Conservation (phyloP, 2,888 invertebrate genomes). For the Diadegma fenestrale region DNA sequence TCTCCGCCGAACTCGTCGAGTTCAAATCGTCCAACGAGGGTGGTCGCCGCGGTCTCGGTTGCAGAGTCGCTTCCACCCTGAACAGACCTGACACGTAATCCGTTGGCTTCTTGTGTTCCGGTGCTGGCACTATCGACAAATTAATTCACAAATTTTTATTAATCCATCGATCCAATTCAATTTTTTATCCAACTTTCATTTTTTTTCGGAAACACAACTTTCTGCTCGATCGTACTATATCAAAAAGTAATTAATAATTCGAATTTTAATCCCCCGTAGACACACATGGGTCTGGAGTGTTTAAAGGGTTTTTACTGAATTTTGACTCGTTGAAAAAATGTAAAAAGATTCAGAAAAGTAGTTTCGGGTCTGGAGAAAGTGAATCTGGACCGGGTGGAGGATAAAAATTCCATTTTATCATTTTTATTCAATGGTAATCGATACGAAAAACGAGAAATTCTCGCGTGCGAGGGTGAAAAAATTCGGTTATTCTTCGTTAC, state of each 20-base stretch:
- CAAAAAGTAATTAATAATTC: not conserved
- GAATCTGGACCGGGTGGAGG: too few relatives aligned
- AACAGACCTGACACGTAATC: constrained; percentile 90
- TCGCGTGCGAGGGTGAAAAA: not conserved
- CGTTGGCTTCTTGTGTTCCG: constrained; percentile 89
- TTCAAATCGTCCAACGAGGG: constrained; percentile 79
- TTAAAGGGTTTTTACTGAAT: too few relatives aligned
- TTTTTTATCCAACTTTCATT: not conserved
- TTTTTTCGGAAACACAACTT: not conserved
- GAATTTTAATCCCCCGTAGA: too few relatives aligned
- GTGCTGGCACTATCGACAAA: constrained; percentile 86
- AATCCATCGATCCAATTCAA: not conserved
- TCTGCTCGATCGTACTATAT: not conserved
- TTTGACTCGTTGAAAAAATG: too few relatives aligned
- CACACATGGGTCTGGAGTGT: too few relatives aligned
- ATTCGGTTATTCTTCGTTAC: not conserved
- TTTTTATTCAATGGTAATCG: too few relatives aligned
- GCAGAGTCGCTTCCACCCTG: constrained; percentile 86
- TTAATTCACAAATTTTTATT: constrained; percentile 17
- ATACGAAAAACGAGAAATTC: not conserved
- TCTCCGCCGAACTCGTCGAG: constrained; percentile 73
- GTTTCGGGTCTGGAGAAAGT: too few relatives aligned
- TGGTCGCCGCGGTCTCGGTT: constrained; percentile 84
- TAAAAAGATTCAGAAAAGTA: too few relatives aligned
- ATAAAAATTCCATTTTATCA: too few relatives aligned